Evolutionary conservation across 2,113 vertebrate genomes (phyloP), one percentile per base, ranked within the genome.

Genomic region (Mesembrinibis cayennensis): DNA sequence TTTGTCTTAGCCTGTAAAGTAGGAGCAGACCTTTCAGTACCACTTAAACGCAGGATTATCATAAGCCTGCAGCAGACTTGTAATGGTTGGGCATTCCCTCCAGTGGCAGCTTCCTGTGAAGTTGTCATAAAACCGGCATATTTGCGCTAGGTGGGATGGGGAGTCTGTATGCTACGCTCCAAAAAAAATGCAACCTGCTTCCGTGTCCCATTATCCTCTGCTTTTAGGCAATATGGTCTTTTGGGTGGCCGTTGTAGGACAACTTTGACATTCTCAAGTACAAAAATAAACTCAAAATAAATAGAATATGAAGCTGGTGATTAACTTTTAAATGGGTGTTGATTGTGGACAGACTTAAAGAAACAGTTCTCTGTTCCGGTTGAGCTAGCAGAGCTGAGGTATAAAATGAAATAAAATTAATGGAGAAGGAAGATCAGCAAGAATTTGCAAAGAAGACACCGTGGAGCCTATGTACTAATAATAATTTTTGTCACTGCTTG

Each of bases 391-490:
- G 56, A 45, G 40, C 44, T 69, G 78, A 82, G 58, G 13, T 49
- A 11, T 6, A 27, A 79, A 47, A n/a, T 26, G 17, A 74, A 58
- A 29, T 79, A 30, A 66, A 67, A 53, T 22, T 50, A 15, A 18
- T 23, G 13, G 25, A 45, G 36, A 45, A 65, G 42, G 45, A 90
- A 61, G 17, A 62, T 63, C 13, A 52, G 34, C 25, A 32, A 62
- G 63, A 42, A 66, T 36, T 89, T 58, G 17, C 6, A 26, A 61
- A 70, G 63, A 42, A 45, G 42, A 13, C 16, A 4, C 67, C 14
- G 1, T 1, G 1, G 42, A 56, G 13, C 44, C 13, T 34, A 5
- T 49, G 27, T 52, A 4, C 13, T 47, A 25, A 1, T 29, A 53
- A 3, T n/a, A 40, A 20, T 32, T 32, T 56, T 65, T 8, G 11